Evolutionary conservation across 1,140 invertebrate species (phyloP), one percentile per base, ranked within the genome.

Genomic region (Pogonomyrmex californicus): DNA sequence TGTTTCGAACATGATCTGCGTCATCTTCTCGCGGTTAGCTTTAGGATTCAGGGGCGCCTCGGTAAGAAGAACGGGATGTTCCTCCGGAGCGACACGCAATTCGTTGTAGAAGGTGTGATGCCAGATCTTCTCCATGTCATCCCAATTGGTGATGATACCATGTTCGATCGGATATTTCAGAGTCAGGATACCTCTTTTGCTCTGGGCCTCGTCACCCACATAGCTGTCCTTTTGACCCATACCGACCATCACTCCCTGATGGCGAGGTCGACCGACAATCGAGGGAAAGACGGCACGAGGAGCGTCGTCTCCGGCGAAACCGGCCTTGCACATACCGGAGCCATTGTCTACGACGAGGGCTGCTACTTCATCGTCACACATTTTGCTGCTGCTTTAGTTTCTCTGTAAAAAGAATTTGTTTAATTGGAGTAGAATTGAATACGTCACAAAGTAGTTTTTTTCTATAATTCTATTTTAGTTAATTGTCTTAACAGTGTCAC

Each of bases 161-260:
- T 97, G 97, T 95, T 98, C 98, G 90, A 97, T 97, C 89, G 96
- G 96, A 91, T 97, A 97, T 91, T 97, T 97, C 92, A 97, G 91
- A 60, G 96, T 98, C 96, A 98, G 96, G 94, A 98, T 98, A 97
- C 97, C 97, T 93, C 97, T 96, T 95, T 98, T 98, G 95, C 96
- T 96, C 94, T 98, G 97, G 63, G 98, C 98, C 94, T 98, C 98
- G 94, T 98, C 98, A 87, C 98, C 98, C 38, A 98, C 98, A 92
- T 99, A 98, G 93, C 96, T 97, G 96, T 98, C 98, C 95, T 98
- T 98, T 95, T 98, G 98, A 92, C 98, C 98, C 98, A 98, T 98
- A 95, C 98, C 98, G 94, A 99, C 98, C 98, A 99, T 99, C 91
- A 99, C 98, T 93, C 97, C 97, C 96, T 97, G 97, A 95, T 98